Percentiles rank a stretch among this genome's conserved stretches.
These are phyloP conservation scores for Synanthedon andrenaeformis DNA, from an alignment of 2,888 invertebrate genomes.

Conservation along the genomic window DNA sequence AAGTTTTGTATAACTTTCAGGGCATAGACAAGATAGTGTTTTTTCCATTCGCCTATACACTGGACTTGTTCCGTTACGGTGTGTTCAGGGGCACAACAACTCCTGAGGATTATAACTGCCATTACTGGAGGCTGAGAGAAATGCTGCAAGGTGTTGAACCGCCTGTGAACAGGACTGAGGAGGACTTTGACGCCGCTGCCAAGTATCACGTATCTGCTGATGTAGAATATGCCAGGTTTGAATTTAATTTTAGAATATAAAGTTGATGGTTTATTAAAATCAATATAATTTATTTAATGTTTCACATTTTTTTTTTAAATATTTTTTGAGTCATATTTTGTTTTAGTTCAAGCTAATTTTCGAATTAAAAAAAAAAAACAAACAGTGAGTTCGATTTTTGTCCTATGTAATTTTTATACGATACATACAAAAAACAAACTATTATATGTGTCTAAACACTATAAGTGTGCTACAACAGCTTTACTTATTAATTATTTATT, in stretches of 20 bases:
- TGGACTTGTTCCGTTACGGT: constrained; percentile 79
- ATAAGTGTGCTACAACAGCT: too few species aligned
- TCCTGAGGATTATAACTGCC: constrained; percentile 73
- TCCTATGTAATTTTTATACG: too few species aligned
- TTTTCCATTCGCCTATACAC: constrained; percentile 76
- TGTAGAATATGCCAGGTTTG: constrained; percentile 76
- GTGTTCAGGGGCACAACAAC: constrained; percentile 74
- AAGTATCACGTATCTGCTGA: constrained; percentile 81
- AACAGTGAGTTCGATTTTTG: too few species aligned
- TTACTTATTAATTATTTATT: too few species aligned
- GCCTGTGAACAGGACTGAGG: constrained; percentile 72
- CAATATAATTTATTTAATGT: not conserved
- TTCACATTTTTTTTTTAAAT: not conserved
- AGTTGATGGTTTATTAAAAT: not conserved
- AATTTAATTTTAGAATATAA: constrained; percentile 4
- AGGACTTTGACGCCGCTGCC: constrained; percentile 81
- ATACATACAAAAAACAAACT: too few species aligned
- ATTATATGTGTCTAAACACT: too few species aligned
- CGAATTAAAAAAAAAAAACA: too few species aligned
- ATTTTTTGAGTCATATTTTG: not conserved
- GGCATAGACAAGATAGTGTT: constrained; percentile 78
- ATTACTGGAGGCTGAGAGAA: constrained; percentile 75
- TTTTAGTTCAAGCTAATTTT: too few species aligned
- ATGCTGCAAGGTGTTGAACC: constrained; percentile 76
- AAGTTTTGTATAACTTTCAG: constrained; percentile 24